Base-by-base conservation (phyloP, 2,797 vertebrate genomes). In the Smutsia gigantea region DNA sequence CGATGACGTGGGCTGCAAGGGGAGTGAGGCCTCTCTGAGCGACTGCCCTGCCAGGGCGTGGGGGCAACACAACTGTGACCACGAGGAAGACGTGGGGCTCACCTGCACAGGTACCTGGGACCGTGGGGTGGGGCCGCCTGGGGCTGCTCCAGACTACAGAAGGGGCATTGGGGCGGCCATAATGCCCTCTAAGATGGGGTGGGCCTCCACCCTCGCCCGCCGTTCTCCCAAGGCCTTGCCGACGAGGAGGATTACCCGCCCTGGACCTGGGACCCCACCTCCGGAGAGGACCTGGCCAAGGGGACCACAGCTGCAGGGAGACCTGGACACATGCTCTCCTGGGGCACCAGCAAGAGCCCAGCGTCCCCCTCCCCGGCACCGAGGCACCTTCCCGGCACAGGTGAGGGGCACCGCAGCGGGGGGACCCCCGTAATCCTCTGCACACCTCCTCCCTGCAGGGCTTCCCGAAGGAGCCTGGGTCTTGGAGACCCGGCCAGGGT, bases 21-120 rank as follows among this genome's bases (percentile, higher is more conserved):
- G 98, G 3, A 82, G 31, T 0, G 98, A 98, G 96, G 69, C 88
- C 0, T 94, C 87, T 0, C 83, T 98, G 72, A 97, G 93, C 0
- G 39, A 97, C 66, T 98, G 98, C 86, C 79, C 12, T 0, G 90
- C 98, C 0, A 86, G 93, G 19, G 7, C 46, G 0, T 97, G 98
- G 98, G 98, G 98, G 1, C 51, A n/a, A 11, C 98, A 98, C 96
- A 98, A 98, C 95, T 98, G 98, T 75, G 98, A 88, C 95, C 98
- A 98, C 0, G 97, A 98, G 59, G 98, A 98, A 61, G 98, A 98
- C 4, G 98, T 98, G 0, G 97, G 97, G 55, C 97, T 98, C 10
- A 93, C 97, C 72, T 98, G 98, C 93, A 97, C 97, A 23, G 98
- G 98, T 98, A 87, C 75, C 17, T 14, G 59, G 85, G 72, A 9